These are phyloP conservation scores for Keiferia lycopersicella DNA, from an alignment of 2,888 invertebrate genomes.

Conservation along the genomic window DNA sequence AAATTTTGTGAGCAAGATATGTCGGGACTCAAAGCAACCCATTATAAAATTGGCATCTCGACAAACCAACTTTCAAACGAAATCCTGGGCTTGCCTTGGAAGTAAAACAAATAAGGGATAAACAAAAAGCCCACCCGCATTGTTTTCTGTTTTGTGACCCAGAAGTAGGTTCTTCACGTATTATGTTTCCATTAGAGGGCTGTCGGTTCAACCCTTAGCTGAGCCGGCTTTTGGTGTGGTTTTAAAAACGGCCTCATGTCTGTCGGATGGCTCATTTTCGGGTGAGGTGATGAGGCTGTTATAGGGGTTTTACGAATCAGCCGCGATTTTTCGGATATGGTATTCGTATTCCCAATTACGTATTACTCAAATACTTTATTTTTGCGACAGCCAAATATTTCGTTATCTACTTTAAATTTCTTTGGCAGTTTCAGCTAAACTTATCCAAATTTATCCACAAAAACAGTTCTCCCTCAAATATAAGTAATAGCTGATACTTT, in stretches of 20 bases:
- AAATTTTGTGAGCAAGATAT: background rate
- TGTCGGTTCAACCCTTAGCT: conserved; percentile 69
- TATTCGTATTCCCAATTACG: no score
- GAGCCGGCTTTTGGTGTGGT: conserved; percentile 37
- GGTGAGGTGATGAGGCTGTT: background rate
- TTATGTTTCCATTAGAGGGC: conserved; percentile 69
- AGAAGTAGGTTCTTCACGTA: conserved; percentile 59
- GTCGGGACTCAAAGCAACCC: background rate
- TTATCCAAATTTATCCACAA: background rate
- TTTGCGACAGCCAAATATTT: no score
- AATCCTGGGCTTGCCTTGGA: conserved; percentile 49
- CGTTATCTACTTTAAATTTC: no score
- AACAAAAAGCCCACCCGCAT: conserved; percentile 57
- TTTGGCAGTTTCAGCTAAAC: background rate
- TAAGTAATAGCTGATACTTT: background rate
- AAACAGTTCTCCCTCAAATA: background rate
- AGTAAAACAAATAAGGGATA: conserved; percentile 58
- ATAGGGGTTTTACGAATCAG: conserved; percentile 1
- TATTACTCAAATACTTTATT: no score
- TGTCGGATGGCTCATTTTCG: background rate
- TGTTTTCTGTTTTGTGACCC: conserved; percentile 61
- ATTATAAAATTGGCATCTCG: conserved; percentile 24
- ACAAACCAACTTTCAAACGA: conserved; percentile 39
- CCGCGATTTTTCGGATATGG: background rate
- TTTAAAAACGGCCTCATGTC: conserved; percentile 18